Base-by-base conservation (phyloP, 2,797 vertebrate genomes). In the Intellagama lesueurii region DNA sequence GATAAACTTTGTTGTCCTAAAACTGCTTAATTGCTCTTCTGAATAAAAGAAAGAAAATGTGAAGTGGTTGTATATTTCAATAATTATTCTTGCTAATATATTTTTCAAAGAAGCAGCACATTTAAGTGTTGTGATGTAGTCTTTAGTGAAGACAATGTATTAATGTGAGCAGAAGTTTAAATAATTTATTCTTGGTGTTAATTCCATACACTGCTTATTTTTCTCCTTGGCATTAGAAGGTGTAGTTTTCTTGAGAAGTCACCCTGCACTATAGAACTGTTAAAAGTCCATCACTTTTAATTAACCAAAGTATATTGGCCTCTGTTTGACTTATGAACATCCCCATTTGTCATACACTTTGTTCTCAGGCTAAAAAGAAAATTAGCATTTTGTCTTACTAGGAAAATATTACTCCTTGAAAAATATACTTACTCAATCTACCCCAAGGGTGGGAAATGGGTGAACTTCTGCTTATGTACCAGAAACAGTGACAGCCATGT, bases 401-500 rank as follows among this genome's bases (percentile, higher is more conserved):
- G 64, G 69, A 91, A 85, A 89, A 73, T 88, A 93, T 91, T 90
- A 87, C 60, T 94, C 16, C 0, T 69, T 90, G 26, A 81, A 90
- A 86, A 89, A 89, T 2, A 7, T 89, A 75, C 75, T 91, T 0
- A 1, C 7, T 91, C 70, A 73, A 70, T 91, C 92, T 94, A 89
- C 68, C n/a, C 78, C 75, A 60, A 56, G 7, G 89, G 49, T 3
- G 26, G 56, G 47, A 26, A 88, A 87, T 90, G 85, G 66, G 14
- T 92, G 88, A 94, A 92, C 91, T 95, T 97, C 97, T 97, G 95
- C 91, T 95, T 96, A 92, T 92, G 87, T 64, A 52, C 86, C 94
- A 87, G 76, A 94, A 94, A 89, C 82, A 85, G 78, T 94, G 94
- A 94, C 93, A 95, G 93, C 88, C 85, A 1, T 89, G n/a, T 94